Percentiles rank a stretch among this genome's conserved stretches.
phyloP scores from a whole-genome alignment of 2,113 vertebrate genomes.

The Gallinago undulata region DNA sequence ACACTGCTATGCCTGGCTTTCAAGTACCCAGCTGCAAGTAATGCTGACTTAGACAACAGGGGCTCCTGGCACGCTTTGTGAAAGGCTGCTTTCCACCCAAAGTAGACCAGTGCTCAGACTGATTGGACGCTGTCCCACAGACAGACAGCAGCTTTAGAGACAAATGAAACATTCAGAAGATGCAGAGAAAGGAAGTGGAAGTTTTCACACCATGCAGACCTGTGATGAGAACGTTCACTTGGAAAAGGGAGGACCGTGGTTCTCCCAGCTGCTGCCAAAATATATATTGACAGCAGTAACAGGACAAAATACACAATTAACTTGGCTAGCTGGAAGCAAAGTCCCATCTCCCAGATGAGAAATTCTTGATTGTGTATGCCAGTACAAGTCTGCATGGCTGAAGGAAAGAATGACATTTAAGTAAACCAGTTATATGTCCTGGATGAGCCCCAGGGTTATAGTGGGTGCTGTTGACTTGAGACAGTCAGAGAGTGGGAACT shows the following conservation, averaged over 20 bases:
- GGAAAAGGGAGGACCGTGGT: neutral
- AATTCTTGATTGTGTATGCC: neutral
- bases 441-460: neutral
- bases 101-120: neutral
- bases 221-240: neutral
- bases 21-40: neutral
- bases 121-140: neutral
- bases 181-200: neutral
- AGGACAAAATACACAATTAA: neutral
- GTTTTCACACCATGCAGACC: neutral
- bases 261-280: neutral
- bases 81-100: neutral
- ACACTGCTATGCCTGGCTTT: neutral
- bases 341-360: neutral
- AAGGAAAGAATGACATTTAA: neutral
- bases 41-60: neutral
- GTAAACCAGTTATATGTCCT: neutral
- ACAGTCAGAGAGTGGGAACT: neutral
- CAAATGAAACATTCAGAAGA: neutral
- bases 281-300: neutral
- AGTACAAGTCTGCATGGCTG: neutral
- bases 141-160: neutral
- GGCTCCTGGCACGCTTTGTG: neutral
- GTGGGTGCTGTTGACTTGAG: neutral
- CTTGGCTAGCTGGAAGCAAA: neutral